Conservation (phyloP, 92 coral and sea anemone species). For the Palythoa caribaeorum region DNA sequence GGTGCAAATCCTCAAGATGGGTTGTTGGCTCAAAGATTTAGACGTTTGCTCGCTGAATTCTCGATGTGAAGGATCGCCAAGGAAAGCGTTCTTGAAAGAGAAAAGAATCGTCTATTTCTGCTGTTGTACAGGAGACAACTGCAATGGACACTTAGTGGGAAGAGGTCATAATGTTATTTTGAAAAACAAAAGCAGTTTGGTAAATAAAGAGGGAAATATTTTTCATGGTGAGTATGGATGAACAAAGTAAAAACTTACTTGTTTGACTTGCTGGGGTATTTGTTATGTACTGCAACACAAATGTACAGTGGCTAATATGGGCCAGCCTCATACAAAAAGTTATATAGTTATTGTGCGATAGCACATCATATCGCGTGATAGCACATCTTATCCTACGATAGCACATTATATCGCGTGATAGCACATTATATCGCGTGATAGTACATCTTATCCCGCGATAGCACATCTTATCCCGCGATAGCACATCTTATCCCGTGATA, state of each 20-base stretch:
- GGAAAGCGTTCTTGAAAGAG: neutral
- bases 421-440: no score
- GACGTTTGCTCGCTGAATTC: neutral
- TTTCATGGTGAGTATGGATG: neutral
- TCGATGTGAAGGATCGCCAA: constrained; percentile 10
- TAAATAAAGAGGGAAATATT: neutral
- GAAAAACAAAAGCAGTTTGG: neutral
- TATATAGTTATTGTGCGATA: neutral
- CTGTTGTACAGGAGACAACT: constrained; percentile 37
- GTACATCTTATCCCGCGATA: no score
- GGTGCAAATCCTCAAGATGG: constrained; percentile 27
- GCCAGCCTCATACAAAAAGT: neutral
- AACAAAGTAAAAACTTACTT: neutral
- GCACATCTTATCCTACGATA: no score
- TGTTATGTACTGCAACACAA: no score
- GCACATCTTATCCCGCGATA: no score
- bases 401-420: no score
- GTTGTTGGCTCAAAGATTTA: constrained; percentile 45
- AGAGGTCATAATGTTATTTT: neutral
- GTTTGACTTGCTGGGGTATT: neutral
- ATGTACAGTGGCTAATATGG: no score
- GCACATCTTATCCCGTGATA: no score
- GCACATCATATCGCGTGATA: no score
- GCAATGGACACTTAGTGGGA: constrained; percentile 7
- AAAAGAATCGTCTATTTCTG: neutral